Evolutionary conservation across 2,797 vertebrate species (phyloP), one percentile per base, ranked within the genome.

Genomic region (Nannoperca australis): DNA sequence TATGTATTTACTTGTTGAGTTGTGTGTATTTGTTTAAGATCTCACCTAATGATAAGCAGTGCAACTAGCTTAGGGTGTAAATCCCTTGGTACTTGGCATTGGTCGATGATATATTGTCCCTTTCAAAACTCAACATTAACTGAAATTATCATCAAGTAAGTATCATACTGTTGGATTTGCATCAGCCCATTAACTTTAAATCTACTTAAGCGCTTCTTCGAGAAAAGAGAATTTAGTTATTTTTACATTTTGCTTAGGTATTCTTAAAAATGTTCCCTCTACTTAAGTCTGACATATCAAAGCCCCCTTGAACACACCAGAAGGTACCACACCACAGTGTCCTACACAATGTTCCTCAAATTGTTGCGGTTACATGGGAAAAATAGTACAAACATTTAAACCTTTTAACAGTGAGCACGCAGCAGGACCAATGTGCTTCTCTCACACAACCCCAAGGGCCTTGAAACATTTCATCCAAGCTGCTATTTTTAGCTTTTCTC

Each of bases 401-500:
- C 70, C 56, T 78, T 38, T 79, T 50, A 78, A 45, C 58, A 70
- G 68, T 32, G 53, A 74, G 49, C 7, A 1, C 54, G 64, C 78
- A 72, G 47, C 58, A 32, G 64, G 75, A 71, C 76, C 67, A 60
- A 34, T 66, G 70, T 71, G 55, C 60, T 54, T 70, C 75, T 73
- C 51, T 73, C 59, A 1, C 65, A 27, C 61, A 62, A 40, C 58
- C 89, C 82, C 8, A 6, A 70, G 63, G 78, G 79, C 80, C 34
- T 50, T 24, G 18, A 80, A 85, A 87, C 78, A 44, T 82, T 89
- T 76, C 83, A 84, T 87, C 73, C 51, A 1, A n/a, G 27, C 42
- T 3, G 38, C 87, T 92, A 90, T 89, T 86, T 91, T 83, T 87
- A 93, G 88, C 72, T 1, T 27, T 54, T 63, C 45, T 24, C 71